These are phyloP conservation scores for Philaethria dido DNA, from an alignment of 2,888 invertebrate species.

Conservation along the genomic window DNA sequence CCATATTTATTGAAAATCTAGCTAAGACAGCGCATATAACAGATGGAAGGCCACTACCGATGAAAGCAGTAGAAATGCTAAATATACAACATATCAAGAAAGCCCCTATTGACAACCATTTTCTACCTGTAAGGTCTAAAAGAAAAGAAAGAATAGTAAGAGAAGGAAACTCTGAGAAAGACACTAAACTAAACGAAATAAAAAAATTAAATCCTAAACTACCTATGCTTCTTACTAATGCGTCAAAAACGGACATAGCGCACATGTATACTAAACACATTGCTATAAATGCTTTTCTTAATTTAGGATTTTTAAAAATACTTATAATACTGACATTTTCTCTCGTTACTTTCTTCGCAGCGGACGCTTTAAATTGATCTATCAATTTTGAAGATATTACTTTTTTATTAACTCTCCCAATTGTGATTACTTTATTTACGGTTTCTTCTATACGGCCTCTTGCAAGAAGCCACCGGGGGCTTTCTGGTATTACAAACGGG, in stretches of 20 bases:
- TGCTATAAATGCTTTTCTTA: slow-evolving; percentile 59
- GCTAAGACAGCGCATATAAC: slow-evolving; percentile 65
- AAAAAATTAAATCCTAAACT: slow-evolving; percentile 65
- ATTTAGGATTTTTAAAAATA: slow-evolving; percentile 55
- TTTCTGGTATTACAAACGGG: slow-evolving; percentile 65
- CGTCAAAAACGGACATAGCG: slow-evolving; percentile 60
- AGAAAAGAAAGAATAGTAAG: slow-evolving; percentile 60
- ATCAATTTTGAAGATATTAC: slow-evolving; percentile 54
- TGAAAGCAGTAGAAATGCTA: slow-evolving; percentile 57
- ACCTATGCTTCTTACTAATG: slow-evolving; percentile 62
- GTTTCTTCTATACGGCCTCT: slow-evolving; percentile 64
- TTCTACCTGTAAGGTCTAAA: slow-evolving; percentile 64
- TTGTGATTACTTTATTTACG: slow-evolving; percentile 55
- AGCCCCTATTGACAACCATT: slow-evolving; percentile 53
- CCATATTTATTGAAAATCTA: slow-evolving; percentile 65
- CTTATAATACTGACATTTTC: slow-evolving; percentile 25
- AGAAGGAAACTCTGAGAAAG: slow-evolving; percentile 68
- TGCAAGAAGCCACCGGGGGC: slow-evolving; percentile 67
- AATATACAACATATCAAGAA: slow-evolving; percentile 54
- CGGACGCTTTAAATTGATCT: slow-evolving; percentile 55
- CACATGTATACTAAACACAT: slow-evolving; percentile 61
- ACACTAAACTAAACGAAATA: slow-evolving; percentile 65
- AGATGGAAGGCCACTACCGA: slow-evolving; percentile 57
- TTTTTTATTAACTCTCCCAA: slow-evolving; percentile 61
- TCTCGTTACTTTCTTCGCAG: slow-evolving; percentile 41